Evolutionary conservation across 2,888 invertebrate species (phyloP).

Genomic region (Ashinkailepas kermadecensis): DNA sequence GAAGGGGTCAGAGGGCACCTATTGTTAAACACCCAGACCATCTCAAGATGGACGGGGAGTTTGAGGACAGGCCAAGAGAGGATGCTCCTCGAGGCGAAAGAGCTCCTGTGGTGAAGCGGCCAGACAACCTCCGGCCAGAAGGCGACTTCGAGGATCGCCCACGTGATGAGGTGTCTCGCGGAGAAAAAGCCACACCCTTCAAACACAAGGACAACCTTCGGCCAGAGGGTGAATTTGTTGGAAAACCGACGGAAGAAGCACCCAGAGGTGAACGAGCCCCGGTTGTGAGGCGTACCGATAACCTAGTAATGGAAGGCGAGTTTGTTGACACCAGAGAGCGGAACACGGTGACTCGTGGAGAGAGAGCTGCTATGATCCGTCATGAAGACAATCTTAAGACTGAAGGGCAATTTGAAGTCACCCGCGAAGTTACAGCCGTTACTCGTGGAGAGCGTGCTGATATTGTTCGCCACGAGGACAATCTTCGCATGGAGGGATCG

Average conservation of each 20-base stretch:
- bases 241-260: conserved; percentile 26
- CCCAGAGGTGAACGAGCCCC: conserved; percentile 31
- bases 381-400: conserved; percentile 40
- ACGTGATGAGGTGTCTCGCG: conserved; percentile 23
- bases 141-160: conserved; percentile 31
- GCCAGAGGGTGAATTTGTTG: conserved; percentile 33
- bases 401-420: conserved; percentile 41
- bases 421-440: conserved; percentile 49
- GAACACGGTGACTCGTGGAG: conserved; percentile 46
- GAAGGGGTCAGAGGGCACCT: conserved; percentile 50
- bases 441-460: conserved; percentile 36
- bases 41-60: conserved; percentile 34
- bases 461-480: conserved; percentile 34
- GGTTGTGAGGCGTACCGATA: conserved; percentile 47
- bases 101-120: not conserved
- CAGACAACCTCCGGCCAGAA: conserved; percentile 24
- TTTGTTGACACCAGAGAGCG: conserved; percentile 30
- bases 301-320: conserved; percentile 59
- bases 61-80: conserved; percentile 30
- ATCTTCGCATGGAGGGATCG: conserved; percentile 34
- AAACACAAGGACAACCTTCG: conserved; percentile 33
- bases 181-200: conserved; percentile 50
- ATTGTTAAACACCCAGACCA: conserved; percentile 39
- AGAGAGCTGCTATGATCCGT: conserved; percentile 42
- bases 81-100: conserved; percentile 30